Percentiles rank a stretch among this genome's conserved stretches.
These are phyloP conservation scores for Choristoneura rosaceana DNA, from an alignment of 2,888 invertebrate species.

Conservation along the genomic window DNA sequence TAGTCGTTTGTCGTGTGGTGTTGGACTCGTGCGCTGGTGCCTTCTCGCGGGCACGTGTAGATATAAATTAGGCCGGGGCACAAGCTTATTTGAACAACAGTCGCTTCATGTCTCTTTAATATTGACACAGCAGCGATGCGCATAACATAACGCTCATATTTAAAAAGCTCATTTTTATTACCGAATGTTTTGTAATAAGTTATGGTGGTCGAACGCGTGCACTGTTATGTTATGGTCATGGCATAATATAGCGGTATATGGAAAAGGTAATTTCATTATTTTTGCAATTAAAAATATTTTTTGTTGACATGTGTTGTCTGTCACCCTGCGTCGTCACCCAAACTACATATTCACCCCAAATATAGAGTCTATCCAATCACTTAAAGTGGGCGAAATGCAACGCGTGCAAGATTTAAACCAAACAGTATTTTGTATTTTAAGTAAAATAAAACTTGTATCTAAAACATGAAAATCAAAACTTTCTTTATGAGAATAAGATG, in stretches of 20 bases:
- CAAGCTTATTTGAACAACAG: conserved; percentile 69
- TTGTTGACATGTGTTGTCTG: too few species aligned
- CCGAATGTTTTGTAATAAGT: conserved; percentile 45
- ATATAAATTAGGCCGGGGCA: conserved; percentile 73
- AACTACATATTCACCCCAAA: too few species aligned
- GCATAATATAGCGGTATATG: background rate
- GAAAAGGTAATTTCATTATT: background rate
- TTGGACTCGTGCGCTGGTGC: conserved; percentile 33
- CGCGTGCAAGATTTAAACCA: too few species aligned
- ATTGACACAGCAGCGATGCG: conserved; percentile 70
- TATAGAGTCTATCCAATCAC: too few species aligned
- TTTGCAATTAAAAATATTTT: too few species aligned
- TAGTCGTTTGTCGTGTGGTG: conserved; percentile 1
- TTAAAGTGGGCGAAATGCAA: too few species aligned
- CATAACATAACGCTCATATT: conserved; percentile 58
- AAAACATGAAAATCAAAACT: too few species aligned
- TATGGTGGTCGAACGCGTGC: conserved; percentile 6
- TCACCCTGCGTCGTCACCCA: too few species aligned
- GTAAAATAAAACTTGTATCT: too few species aligned
- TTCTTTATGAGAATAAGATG: too few species aligned
- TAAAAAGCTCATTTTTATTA: conserved; percentile 68
- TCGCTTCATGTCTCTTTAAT: conserved; percentile 61
- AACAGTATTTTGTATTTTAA: too few species aligned
- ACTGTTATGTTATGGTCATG: background rate
- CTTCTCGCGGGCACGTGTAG: conserved; percentile 59